Conservation (phyloP, 1,140 invertebrate species). For the Leptopilina boulardi region DNA sequence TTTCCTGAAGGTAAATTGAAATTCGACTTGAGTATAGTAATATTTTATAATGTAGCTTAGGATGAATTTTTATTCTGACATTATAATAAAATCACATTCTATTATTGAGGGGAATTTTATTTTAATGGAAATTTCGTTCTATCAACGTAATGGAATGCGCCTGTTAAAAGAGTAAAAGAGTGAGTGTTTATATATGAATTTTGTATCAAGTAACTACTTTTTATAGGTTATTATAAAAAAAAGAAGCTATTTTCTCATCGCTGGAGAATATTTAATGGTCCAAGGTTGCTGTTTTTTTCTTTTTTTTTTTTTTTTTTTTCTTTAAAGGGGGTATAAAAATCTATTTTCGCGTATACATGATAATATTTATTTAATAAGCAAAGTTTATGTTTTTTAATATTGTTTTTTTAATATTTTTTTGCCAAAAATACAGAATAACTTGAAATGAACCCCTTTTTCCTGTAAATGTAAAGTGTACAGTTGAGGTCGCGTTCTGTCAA, state of each 20-base stretch:
- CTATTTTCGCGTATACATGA: too few species aligned
- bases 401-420: background rate
- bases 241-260: background rate
- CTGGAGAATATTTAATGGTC: background rate
- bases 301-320: too few species aligned
- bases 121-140: conserved; percentile 10
- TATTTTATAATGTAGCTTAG: background rate
- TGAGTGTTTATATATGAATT: conserved; percentile 3
- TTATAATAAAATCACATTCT: background rate
- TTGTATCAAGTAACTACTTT: conserved; percentile 1
- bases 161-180: background rate
- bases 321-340: too few species aligned
- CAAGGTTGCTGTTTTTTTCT: background rate
- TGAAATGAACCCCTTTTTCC: conserved; percentile 17
- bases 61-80: background rate
- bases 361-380: too few species aligned
- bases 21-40: background rate
- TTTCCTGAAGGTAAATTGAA: background rate
- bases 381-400: background rate
- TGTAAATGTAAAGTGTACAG: background rate
- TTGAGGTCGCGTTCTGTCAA: conserved; percentile 28
- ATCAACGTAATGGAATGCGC: background rate
- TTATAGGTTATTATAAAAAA: conserved; percentile 17
- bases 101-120: background rate
- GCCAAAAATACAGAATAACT: background rate